These are phyloP conservation scores for Drosophila willistoni DNA, from an alignment of 1,140 invertebrate genomes.

Conservation along the genomic window DNA sequence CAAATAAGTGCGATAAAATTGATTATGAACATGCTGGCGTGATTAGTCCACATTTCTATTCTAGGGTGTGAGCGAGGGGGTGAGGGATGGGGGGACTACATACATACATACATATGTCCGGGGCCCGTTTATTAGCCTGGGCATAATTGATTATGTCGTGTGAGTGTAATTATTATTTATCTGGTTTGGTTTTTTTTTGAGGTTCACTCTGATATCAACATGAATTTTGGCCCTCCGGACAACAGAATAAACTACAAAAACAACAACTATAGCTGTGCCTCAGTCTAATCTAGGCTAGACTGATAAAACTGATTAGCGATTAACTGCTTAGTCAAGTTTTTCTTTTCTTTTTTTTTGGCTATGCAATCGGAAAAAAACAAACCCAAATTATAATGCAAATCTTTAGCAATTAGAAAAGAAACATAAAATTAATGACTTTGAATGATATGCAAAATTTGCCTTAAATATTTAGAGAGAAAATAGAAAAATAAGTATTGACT, in stretches of 20 bases:
- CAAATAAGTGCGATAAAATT: slow-evolving; percentile 81
- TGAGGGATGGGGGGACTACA: background rate
- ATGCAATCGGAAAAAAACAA: slow-evolving; percentile 18
- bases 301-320: slow-evolving; percentile 13
- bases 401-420: background rate
- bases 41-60: slow-evolving; percentile 60
- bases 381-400: background rate
- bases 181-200: slow-evolving; percentile 29
- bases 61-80: background rate
- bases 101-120: slow-evolving; percentile 46
- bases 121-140: slow-evolving; percentile 66
- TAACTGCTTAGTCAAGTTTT: slow-evolving; percentile 4
- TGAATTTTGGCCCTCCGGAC: slow-evolving; percentile 3
- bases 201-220: slow-evolving; percentile 34
- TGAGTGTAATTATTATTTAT: slow-evolving; percentile 83
- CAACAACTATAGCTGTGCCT: background rate
- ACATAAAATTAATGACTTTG: too few species aligned
- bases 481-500: too few species aligned
- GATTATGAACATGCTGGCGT: slow-evolving; percentile 81
- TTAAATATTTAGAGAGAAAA: too few species aligned
- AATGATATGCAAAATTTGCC: too few species aligned
- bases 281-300: slow-evolving; percentile 5
- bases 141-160: slow-evolving; percentile 82
- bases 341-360: background rate
- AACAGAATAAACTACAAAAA: background rate